These are phyloP conservation scores for Lithosia quadra DNA, from an alignment of 2,888 invertebrate genomes.

Conservation along the genomic window DNA sequence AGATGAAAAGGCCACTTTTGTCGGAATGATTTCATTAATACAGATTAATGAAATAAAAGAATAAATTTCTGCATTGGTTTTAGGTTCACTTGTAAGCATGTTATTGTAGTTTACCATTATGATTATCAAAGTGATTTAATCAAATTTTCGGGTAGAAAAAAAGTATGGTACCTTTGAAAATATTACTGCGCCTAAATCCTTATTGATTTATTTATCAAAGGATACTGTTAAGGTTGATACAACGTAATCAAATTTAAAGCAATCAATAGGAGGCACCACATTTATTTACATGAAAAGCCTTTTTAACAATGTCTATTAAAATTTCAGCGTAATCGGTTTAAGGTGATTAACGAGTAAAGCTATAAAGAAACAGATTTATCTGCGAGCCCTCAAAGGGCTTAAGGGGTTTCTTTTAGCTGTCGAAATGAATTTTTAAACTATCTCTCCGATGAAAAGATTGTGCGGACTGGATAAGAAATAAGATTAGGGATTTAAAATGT, in stretches of 20 bases:
- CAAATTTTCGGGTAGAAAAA: background rate
- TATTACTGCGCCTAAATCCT: background rate
- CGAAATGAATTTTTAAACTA: conserved; percentile 57
- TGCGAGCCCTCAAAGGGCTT: conserved; percentile 55
- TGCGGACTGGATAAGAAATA: conserved; percentile 30
- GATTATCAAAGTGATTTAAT: background rate
- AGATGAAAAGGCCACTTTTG: no score
- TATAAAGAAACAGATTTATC: conserved; percentile 67
- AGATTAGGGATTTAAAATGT: conserved; percentile 31
- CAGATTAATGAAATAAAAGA: no score
- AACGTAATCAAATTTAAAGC: conserved; percentile 3
- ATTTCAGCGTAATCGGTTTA: conserved; percentile 61
- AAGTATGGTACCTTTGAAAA: no score
- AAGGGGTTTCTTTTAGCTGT: conserved; percentile 56
- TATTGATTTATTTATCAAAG: background rate
- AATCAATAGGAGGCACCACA: background rate
- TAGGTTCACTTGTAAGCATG: no score
- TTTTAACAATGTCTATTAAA: conserved; percentile 55
- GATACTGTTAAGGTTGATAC: background rate
- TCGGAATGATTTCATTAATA: no score
- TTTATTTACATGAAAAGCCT: conserved; percentile 26
- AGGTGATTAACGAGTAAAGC: conserved; percentile 67
- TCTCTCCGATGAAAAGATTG: conserved; percentile 43
- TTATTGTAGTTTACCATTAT: no score
- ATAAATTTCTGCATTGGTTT: no score